Base-by-base conservation (phyloP, 2,797 vertebrate genomes). In the Ptychadena robeensis region DNA sequence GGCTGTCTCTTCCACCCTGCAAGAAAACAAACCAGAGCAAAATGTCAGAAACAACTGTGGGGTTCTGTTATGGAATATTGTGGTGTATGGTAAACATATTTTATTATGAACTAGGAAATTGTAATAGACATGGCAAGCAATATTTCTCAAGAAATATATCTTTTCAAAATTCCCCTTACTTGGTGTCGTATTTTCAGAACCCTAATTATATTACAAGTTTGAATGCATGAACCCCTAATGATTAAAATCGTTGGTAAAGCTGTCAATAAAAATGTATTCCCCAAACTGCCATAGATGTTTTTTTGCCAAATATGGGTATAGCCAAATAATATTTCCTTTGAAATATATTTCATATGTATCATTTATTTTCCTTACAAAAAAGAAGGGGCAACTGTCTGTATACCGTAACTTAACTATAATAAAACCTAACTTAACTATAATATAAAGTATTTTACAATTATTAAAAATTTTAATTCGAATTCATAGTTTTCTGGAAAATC, bases 1-100 rank as follows among this genome's bases (percentile, higher is more conserved):
- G 95, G 92, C 94, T 85, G 69, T 90, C 89, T 75, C 86, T 93
- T 91, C 96, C 93, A 92, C 97, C 96, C 89, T 92, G 83, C 31
- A 30, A 82, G 92, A 90, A 89, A 79, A 90, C 68, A 86, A 73
- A 22, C 14, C 38, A 57, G 2, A 48, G 18, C 0, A 27, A 4
- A 4, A 9, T 7, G 8, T 78, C 11, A 66, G 38, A 53, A 40
- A 15, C 18, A 75, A 32, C 9, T 11, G 6, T 9, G 12, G 18
- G 28, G 38, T 28, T 25, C 25, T 25, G 59, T 25, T 27, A 9
- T 61, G 59, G 2, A 9, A 61, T 1, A 9, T 18, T 48, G 18
- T 10, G 4, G 4, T 53, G 44, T 6, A 53, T 53, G 40, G 44
- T 53, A 53, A 22, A 22, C 44, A 53, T 5, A 53, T 22, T 22